Evolutionary conservation across 2,797 vertebrate species (phyloP).

Genomic region (Sarcophilus harrisii): DNA sequence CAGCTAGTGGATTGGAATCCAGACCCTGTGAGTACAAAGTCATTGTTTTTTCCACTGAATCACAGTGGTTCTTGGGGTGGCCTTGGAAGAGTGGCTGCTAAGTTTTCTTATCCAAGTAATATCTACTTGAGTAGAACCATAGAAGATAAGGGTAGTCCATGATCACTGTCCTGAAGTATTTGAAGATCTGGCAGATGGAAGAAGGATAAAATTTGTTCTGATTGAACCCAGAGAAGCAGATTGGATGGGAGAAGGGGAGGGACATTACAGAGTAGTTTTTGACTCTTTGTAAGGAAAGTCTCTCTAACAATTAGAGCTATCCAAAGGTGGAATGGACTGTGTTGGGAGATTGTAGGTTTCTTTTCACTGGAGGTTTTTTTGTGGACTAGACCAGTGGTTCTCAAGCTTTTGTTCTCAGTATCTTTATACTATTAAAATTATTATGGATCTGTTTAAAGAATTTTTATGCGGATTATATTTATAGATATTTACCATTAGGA

Average conservation of each 20-base stretch:
- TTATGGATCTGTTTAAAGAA: no score
- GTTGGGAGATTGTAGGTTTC: not conserved
- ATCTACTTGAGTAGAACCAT: not conserved
- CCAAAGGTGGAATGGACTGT: not conserved
- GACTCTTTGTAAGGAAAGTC: not conserved
- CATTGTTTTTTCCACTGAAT: not conserved
- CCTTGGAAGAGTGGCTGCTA: not conserved
- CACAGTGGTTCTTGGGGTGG: not conserved
- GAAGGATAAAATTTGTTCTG: not conserved
- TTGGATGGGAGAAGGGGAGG: no score
- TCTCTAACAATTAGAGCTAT: not conserved
- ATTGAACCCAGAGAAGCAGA: not conserved
- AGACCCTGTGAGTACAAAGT: not conserved
- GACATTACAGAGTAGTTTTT: not conserved
- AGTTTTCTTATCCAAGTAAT: not conserved
- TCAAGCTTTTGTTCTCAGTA: no score
- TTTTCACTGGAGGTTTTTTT: not conserved
- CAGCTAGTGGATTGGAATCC: not conserved
- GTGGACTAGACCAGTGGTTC: not conserved
- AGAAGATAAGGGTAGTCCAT: not conserved
- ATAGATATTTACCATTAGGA: no score
- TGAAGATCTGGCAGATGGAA: not conserved
- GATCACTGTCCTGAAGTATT: not conserved
- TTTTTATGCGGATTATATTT: no score
- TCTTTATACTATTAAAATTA: no score